Base-by-base conservation (phyloP, 2,888 invertebrate genomes). In the Trichacis sp. region DNA sequence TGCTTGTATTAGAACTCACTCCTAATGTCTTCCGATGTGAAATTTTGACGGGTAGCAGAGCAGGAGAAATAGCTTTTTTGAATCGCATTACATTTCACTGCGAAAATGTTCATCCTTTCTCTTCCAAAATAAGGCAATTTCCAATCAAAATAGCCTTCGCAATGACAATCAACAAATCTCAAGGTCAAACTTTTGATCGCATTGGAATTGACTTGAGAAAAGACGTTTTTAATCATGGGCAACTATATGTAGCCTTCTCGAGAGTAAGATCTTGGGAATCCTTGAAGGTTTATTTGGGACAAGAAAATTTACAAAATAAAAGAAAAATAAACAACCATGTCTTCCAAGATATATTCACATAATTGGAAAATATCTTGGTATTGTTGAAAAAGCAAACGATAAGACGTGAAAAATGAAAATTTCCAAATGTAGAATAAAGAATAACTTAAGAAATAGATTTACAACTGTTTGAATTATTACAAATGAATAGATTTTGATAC, bases 121-220 rank as follows among this genome's bases (percentile, higher is more conserved):
- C 24, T 1, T 53, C 58, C 15, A 53, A 46, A 53, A 48, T 52
- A 29, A n/a, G 66, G 19, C 58, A 68, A 48, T 70, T 65, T 50
- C 58, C 68, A 9, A 42, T 68, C 1, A 65, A 68, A 57, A n/a
- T 70, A 33, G 64, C 64, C 24, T 68, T 70, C 47, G 62, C 60
- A 0, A 60, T 68, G 63, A 70, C 64, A 1, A 70, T 70, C 9
- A 70, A 70, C 48, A 65, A 70, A 46, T 55, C 56, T 2, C 64
- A 68, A 52, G 60, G 67, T 33, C 64, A 65, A 60, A 70, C 64
- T 11, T 70, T 64, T 14, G 36, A 62, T 1, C 58, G 47, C 18
- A 64, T 69, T 19, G 49, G 50, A 24, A 19, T 69, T 1, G 66
- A 67, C 36, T 58, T 67, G 20, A 33, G 50, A 14, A 65, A 60